Percentiles rank a stretch among this genome's conserved stretches.
Conservation (phyloP, 2,797 vertebrate genomes). For the Sebastes steindachneri region DNA sequence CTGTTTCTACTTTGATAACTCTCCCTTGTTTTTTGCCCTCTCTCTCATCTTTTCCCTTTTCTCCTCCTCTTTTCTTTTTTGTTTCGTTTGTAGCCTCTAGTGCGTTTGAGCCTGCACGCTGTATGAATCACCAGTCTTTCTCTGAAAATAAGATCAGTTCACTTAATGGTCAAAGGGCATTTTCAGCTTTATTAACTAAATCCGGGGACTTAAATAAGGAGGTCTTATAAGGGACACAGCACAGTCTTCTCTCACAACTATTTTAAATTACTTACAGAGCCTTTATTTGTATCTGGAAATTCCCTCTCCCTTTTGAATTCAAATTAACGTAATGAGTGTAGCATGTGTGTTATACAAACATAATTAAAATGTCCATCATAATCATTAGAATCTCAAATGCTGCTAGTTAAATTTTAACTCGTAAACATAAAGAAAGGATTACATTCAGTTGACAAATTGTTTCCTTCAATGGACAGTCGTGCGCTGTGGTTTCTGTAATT, state of each 20-base stretch:
- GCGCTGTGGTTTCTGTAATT: conserved; percentile 32
- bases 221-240: conserved; percentile 65
- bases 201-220: conserved; percentile 71
- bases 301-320: conserved; percentile 31
- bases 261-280: conserved; percentile 37
- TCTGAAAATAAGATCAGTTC: conserved; percentile 76
- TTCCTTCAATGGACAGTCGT: conserved; percentile 29
- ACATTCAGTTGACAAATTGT: conserved; percentile 35
- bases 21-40: conserved; percentile 20
- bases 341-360: conserved; percentile 18
- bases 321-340: conserved; percentile 6
- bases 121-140: conserved; percentile 61
- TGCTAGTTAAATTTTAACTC: not conserved
- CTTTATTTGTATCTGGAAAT: conserved; percentile 42
- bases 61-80: not conserved
- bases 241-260: conserved; percentile 44
- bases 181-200: conserved; percentile 78
- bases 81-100: conserved; percentile 46
- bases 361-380: conserved; percentile 33
- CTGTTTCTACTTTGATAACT: conserved; percentile 43
- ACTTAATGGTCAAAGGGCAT: conserved; percentile 80
- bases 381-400: conserved; percentile 10
- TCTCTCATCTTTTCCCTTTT: conserved; percentile 36
- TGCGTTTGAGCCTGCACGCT: conserved; percentile 61
- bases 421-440: conserved; percentile 27